phyloP scores from a whole-genome alignment of 2,113 vertebrate genomes.

The Trinectes maculatus region DNA sequence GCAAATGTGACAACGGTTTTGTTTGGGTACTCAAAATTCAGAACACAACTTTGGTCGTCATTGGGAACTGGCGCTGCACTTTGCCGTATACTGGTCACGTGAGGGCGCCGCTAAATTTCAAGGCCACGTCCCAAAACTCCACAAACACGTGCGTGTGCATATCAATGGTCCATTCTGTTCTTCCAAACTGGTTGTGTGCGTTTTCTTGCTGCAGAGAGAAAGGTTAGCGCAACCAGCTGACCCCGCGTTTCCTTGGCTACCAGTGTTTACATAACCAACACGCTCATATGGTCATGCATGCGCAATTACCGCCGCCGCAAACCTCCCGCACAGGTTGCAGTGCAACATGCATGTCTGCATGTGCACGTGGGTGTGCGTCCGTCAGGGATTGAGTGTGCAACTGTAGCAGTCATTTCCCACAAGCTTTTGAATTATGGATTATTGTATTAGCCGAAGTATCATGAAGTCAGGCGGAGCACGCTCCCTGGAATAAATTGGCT shows the following conservation, averaged over 20 bases:
- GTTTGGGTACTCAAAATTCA: neutral
- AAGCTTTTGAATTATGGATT: slow-evolving; percentile 66
- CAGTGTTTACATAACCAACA: slow-evolving; percentile 64
- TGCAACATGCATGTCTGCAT: slow-evolving; percentile 23
- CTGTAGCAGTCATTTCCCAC: slow-evolving; percentile 37
- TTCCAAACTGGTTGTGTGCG: slow-evolving; percentile 18
- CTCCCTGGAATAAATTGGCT: slow-evolving; percentile 40
- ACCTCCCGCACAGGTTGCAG: slow-evolving; percentile 35
- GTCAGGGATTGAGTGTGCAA: slow-evolving; percentile 48
- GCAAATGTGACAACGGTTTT: neutral
- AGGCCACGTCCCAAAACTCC: slow-evolving; percentile 41
- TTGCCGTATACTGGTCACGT: slow-evolving; percentile 14
- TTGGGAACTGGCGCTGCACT: neutral
- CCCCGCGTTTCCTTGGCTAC: slow-evolving; percentile 54
- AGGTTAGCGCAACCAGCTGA: slow-evolving; percentile 65
- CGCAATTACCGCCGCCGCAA: slow-evolving; percentile 53
- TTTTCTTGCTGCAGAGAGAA: slow-evolving; percentile 34
- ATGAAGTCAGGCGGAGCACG: slow-evolving; percentile 21
- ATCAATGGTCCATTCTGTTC: slow-evolving; percentile 50
- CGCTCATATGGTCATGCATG: slow-evolving; percentile 63
- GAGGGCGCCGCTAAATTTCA: slow-evolving; percentile 31
- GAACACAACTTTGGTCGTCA: too few species aligned
- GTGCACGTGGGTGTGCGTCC: neutral
- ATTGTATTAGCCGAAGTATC: slow-evolving; percentile 44
- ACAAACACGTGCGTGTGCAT: slow-evolving; percentile 63